phyloP scores from a whole-genome alignment of 2,888 invertebrate species.

The Hyalella azteca region DNA sequence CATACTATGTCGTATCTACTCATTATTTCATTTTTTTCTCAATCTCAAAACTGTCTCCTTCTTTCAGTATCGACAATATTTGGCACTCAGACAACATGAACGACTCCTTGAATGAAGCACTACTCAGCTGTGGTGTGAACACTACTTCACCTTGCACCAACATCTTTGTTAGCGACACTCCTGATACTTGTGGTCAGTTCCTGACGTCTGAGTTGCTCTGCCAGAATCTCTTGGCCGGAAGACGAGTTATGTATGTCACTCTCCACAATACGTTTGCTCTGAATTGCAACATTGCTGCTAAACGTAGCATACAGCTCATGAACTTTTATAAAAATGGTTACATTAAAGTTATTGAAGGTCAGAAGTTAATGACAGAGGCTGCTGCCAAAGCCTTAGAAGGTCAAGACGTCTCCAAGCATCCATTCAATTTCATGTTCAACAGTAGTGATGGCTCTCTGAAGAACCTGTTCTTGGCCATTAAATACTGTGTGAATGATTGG shows the following conservation, averaged over 20 bases:
- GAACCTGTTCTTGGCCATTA: conserved; percentile 42
- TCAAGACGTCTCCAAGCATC: conserved; percentile 33
- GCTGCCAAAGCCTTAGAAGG: conserved; percentile 38
- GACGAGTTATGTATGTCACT: conserved; percentile 44
- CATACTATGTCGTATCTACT: no score
- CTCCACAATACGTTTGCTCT: conserved; percentile 52
- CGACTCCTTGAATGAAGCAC: background rate
- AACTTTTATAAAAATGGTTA: conserved; percentile 32
- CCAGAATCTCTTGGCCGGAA: background rate
- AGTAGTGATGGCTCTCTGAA: conserved; percentile 35
- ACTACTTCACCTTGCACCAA: background rate
- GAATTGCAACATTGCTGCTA: conserved; percentile 50
- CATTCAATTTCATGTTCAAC: conserved; percentile 44
- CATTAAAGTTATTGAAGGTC: conserved; percentile 49
- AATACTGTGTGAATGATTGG: conserved; percentile 43
- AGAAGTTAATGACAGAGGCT: conserved; percentile 39
- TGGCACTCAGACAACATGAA: no score
- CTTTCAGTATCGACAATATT: no score
- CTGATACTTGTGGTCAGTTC: background rate
- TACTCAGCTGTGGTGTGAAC: background rate
- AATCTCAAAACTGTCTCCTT: no score
- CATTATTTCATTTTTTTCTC: no score
- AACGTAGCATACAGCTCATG: conserved; percentile 47
- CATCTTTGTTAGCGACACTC: background rate
- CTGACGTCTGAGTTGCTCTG: background rate